These are phyloP conservation scores for Distichodus sexfasciatus DNA, from an alignment of 2,797 vertebrate genomes.

Conservation along the genomic window DNA sequence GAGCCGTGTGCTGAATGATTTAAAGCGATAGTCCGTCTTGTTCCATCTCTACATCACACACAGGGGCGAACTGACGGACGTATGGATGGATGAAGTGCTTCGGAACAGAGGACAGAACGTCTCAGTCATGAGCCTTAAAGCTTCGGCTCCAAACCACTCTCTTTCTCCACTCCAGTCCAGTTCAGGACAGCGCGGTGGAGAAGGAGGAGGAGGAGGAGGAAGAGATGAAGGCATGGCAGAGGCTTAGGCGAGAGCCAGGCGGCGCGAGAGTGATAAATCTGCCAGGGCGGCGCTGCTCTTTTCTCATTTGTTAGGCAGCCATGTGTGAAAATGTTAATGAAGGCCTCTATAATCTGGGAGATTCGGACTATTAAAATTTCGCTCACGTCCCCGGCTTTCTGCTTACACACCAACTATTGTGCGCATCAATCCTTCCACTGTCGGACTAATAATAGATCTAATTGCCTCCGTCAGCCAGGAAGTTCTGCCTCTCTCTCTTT, in stretches of 20 bases:
- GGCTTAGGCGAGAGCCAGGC: constrained; percentile 29
- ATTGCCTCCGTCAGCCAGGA: constrained; percentile 82
- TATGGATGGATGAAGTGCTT: no score
- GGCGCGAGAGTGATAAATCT: constrained; percentile 76
- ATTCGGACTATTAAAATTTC: constrained; percentile 87
- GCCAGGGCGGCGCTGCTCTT: constrained; percentile 80
- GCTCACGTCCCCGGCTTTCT: constrained; percentile 83
- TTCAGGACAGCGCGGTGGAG: no score
- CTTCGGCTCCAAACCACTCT: no score
- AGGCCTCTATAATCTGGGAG: constrained; percentile 89
- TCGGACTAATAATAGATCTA: constrained; percentile 83
- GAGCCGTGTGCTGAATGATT: no score
- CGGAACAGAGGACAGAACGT: no score
- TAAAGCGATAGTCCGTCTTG: no score
- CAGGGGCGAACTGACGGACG: no score
- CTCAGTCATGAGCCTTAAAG: no score
- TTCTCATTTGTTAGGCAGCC: constrained; percentile 94
- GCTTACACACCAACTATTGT: constrained; percentile 81
- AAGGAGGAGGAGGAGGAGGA: no score
- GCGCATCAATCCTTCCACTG: constrained; percentile 83
- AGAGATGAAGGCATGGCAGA: constrained; percentile 57
- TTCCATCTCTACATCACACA: no score
- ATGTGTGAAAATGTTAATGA: constrained; percentile 99
- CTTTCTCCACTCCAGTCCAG: constrained; percentile 32
- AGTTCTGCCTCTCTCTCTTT: constrained; percentile 55